Evolutionary conservation across 1,140 invertebrate species (phyloP), one percentile per base, ranked within the genome.

Genomic region (Drosophila littoralis): DNA sequence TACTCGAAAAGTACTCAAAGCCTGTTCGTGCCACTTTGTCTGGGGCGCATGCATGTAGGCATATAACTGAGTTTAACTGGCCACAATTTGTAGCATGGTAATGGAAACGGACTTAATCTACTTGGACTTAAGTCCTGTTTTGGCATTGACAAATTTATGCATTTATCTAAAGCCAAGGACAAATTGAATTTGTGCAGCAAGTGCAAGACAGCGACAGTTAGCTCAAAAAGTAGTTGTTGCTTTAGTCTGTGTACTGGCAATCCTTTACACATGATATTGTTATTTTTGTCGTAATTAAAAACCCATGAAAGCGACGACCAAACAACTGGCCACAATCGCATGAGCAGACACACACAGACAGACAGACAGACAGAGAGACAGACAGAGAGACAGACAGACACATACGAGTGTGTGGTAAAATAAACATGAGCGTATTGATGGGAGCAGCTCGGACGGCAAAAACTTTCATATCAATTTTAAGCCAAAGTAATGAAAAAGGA

Each of bases 401-500:
- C 32, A 28, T 10, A 33, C 17, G 43, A 65, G 68, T 77, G 83
- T 88, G 76, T 77, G 84, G 61, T 58, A 88, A 66, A 88, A 70
- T 77, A 88, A 88, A 88, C 83, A 88, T 72, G 73, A 83, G 66
- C 76, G 80, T 86, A 86, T 86, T 86, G 82, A 86, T 65, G 72
- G 77, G 63, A 75, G 55, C 61, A 45, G 69, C 51, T 72, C 60
- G 54, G 66, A 54, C 50, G 59, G 75, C 79, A 80, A 80, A 86
- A 88, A 89, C 77, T 90, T 84, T 84, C 85, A 88, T 88, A 84
- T 88, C 84, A 88, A 88, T 88, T 88, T 88, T 84, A 89, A 89
- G 84, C 84, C 83, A 88, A 89, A 88, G 83, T 88, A 88, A 88
- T 88, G 84, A 88, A 88, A 88, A 88, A 89, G 84, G 84, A 89